Base-by-base conservation (phyloP, 2,113 vertebrate species). In the Asarcornis scutulata region DNA sequence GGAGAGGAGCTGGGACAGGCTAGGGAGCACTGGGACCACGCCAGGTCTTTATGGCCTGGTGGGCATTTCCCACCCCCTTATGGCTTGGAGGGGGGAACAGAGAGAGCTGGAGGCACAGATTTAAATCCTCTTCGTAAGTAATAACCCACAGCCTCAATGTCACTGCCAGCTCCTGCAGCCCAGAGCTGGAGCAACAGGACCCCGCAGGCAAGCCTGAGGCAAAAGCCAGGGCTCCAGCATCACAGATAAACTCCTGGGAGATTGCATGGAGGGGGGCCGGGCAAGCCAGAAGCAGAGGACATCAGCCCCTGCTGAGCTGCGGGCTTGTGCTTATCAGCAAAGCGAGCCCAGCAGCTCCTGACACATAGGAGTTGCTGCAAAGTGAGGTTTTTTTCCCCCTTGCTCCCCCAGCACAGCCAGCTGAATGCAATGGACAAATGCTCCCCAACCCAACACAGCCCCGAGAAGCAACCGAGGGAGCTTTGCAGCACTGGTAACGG, bases 401-500 rank as follows among this genome's bases (percentile, higher is more conserved):
- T 14, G 15, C 44, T 18, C 2, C 38, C 56, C 48, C 26, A 42
- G 62, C 6, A 6, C 89, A 88, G 88, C 75, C 59, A 22, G 58
- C 62, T 53, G 62, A 92, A 87, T 53, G 73, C 4, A 2, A 84
- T 25, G 56, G 60, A 64, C 86, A 36, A 94, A n/a, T 3, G 48
- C 48, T 91, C 62, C 50, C 48, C 27, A 60, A 91, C 78, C 17
- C 0, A 1, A 29, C 66, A 64, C 58, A 73, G 66, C 86, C 72
- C 42, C 34, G 50, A 88, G n/a, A 88, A 20, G 23, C 31, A 10
- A 71, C 67, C 40, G 27, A 58, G 48, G 34, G 36, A 93, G 42
- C 56, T 83, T 81, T 73, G n/a, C 1, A 0, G 67, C 6, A 4
- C 86, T 88, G 96, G 94, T 96, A 95, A 96, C 95, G 62, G 66